Base-by-base conservation (phyloP, 2,797 vertebrate species). In the Perodicticus potto region DNA sequence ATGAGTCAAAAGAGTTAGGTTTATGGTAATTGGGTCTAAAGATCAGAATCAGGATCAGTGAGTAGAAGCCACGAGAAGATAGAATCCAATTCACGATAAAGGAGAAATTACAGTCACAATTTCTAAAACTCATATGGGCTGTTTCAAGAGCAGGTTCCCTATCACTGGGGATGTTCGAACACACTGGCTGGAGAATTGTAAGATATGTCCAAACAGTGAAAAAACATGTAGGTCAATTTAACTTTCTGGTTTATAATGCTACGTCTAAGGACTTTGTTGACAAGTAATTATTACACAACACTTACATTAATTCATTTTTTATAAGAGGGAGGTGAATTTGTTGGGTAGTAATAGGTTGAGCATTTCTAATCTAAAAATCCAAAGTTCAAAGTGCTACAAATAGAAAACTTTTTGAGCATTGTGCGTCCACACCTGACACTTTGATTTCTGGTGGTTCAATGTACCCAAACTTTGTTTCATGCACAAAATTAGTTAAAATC, bases 191-290 rank as follows among this genome's bases (percentile, higher is more conserved):
- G n/a, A 65, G n/a, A 92, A 90, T 49, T 80, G 13, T 23, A 83
- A 92, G 96, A 69, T n/a, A 59, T 40, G 81, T 70, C 93, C 32
- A 77, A 86, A 93, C 25, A 73, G 34, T 40, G 7, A 34, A 84
- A 82, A 72, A 95, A 93, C 95, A 94, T 69, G 3, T 34, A 93
- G 27, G 12, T 55, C 59, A 88, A n/a, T n/a, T 70, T 74, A 90
- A 40, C 22, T 86, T 86, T 78, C 63, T 20, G 83, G 25, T 85
- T 63, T 87, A 65, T 40, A 70, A 87, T 45, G 61, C 9, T 86
- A 84, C 13, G 1, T 29, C 29, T 55, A 29, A 91, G n/a, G 49
- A 85, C 27, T 69, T 22, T 37, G 3, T 9, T 74, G 55, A 93
- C 23, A 63, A 89, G 49, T 49, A 78, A 49, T 40, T 32, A 40